Base-by-base conservation (phyloP, 2,888 invertebrate genomes). In the Alviniconcha strummeri region DNA sequence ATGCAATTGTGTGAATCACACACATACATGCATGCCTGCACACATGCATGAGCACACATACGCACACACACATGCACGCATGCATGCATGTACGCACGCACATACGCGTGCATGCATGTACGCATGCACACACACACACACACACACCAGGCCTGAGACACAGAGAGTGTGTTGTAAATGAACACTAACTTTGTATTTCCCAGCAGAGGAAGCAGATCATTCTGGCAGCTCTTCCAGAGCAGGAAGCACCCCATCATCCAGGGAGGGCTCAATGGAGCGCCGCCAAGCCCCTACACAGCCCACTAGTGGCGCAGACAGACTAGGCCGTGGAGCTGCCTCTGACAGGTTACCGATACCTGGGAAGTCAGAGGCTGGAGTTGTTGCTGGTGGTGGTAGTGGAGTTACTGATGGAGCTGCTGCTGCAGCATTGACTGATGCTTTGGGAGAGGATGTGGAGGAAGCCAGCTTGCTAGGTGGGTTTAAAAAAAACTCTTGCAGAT, bases 171-270 rank as follows among this genome's bases (percentile, higher is more conserved):
- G n/a, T 36, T 36, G 36, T 36, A 36, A 36, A 36, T 36, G 36
- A 60, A 60, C 74, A 74, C 36, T 4, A 13, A 1, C 11, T 52
- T 52, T 74, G 5, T 52, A 11, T 72, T 54, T 1, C 11, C 54
- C 79, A 64, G 79, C 56, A 74, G 81, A 81, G 11, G 81, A 81
- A 52, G 82, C 76, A 55, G 82, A 82, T 5, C 54, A 82, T 64
- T 82, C 82, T 13, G 56, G 76, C 11, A 82, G 82, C 52, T 82
- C 82, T 19, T 82, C 82, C 52, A 64, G 69, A 56, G 64, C 77
- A 19, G 80, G 83, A 5, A 80, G 83, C 74, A 60, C 75, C 11
- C 71, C 80, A 0, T 80, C 80, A 1, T 82, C 82, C 64, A 83
- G 79, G 13, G 75, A 83, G 11, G 79, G 80, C 8, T 80, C 80